Conservation (phyloP, 2,888 invertebrate species). For the Frankliniella fusca region DNA sequence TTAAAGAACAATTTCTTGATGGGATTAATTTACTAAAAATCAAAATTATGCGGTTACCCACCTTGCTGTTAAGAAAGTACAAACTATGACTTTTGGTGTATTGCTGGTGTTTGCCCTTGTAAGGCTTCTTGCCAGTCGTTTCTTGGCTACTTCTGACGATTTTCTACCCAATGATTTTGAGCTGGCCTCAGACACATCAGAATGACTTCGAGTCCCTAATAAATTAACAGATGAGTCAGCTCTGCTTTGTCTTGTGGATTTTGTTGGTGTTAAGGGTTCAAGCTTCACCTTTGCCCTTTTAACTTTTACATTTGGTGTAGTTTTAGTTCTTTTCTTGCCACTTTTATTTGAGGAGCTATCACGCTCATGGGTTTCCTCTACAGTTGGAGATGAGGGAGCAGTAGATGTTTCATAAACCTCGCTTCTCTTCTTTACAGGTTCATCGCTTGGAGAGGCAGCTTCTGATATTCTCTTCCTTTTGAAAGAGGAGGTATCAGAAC, state of each 20-base stretch:
- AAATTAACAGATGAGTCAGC: not conserved
- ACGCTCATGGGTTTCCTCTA: not conserved
- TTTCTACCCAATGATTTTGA: not conserved
- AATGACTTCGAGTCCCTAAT: not conserved
- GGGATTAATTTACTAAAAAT: conserved; percentile 40
- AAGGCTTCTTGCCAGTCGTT: not conserved
- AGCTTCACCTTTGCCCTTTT: not conserved
- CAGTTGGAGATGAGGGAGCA: not conserved
- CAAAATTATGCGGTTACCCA: conserved; percentile 43
- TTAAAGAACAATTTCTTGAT: not conserved
- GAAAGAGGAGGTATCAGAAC: not conserved
- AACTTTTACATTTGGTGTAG: not conserved
- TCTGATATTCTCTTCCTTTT: not conserved
- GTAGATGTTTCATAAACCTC: not conserved
- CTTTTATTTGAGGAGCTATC: not conserved
- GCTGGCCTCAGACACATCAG: not conserved
- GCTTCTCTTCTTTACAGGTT: not conserved
- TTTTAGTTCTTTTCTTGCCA: not conserved
- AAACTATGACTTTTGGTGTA: conserved; percentile 34
- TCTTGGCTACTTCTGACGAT: not conserved
- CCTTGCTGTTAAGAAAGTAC: conserved; percentile 43
- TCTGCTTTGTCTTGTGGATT: not conserved
- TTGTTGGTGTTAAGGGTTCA: not conserved
- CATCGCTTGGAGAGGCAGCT: not conserved
- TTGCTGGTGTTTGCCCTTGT: not conserved